A percentile compares a stretch with the other conserved stretches of the same genome.
These are phyloP conservation scores for Tipula vernalis DNA, from an alignment of 2,888 invertebrate genomes.

Conservation along the genomic window DNA sequence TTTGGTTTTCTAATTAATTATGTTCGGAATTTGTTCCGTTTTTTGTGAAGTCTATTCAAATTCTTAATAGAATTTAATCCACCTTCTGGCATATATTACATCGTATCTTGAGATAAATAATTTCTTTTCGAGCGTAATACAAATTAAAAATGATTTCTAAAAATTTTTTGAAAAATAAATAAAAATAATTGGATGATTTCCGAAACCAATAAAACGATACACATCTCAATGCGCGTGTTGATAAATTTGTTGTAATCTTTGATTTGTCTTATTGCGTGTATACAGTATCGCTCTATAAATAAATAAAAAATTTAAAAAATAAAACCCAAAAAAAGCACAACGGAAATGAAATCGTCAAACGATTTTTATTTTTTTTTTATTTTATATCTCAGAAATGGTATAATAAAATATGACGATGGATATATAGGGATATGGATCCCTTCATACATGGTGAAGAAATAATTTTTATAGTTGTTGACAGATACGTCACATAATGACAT, in stretches of 20 bases:
- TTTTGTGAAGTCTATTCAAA: neutral
- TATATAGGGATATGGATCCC: too few species aligned
- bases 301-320: neutral
- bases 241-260: neutral
- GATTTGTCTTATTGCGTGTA: neutral
- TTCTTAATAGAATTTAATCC: too few species aligned
- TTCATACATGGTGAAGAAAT: too few species aligned
- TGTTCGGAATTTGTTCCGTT: neutral
- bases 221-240: neutral
- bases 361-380: neutral
- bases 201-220: neutral
- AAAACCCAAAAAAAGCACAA: neutral
- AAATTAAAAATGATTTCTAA: neutral
- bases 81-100: too few species aligned
- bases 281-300: neutral
- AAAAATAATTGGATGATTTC: neutral
- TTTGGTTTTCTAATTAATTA: neutral
- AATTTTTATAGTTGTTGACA: too few species aligned
- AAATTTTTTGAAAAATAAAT: neutral
- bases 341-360: neutral
- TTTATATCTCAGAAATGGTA: too few species aligned
- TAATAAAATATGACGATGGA: too few species aligned
- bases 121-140: neutral
- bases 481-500: too few species aligned
- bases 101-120: too few species aligned